phyloP scores from a whole-genome alignment of 2,888 invertebrate species.

The Thelaira solivaga region DNA sequence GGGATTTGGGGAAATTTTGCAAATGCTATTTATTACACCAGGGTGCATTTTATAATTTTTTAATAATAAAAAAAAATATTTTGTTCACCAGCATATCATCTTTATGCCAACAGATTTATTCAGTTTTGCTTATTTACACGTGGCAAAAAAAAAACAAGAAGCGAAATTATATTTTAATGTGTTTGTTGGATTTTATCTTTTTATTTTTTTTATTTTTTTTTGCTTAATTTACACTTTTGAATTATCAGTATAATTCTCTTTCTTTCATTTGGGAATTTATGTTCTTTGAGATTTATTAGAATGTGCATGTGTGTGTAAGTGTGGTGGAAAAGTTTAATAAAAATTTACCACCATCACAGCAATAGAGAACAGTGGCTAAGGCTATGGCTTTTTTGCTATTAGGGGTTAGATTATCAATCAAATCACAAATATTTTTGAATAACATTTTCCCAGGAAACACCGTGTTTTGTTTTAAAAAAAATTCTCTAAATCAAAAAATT shows the following conservation, averaged over 20 bases:
- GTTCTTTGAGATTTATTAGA: slow-evolving; percentile 32
- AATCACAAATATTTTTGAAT: no score
- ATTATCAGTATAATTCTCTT: neutral
- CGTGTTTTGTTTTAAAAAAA: no score
- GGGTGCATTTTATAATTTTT: slow-evolving; percentile 66
- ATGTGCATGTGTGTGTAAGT: no score
- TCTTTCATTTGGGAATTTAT: neutral
- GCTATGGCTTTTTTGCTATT: no score
- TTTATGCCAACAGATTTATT: slow-evolving; percentile 43
- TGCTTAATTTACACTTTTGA: slow-evolving; percentile 53
- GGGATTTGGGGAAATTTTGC: slow-evolving; percentile 25
- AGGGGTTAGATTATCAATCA: no score
- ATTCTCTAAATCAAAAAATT: no score
- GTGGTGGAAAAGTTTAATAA: slow-evolving; percentile 15
- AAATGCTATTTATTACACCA: slow-evolving; percentile 63
- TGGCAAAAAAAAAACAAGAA: slow-evolving; percentile 8
- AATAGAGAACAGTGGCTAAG: neutral
- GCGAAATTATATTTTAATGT: no score
- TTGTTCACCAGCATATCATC: slow-evolving; percentile 27
- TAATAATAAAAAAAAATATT: slow-evolving; percentile 52
- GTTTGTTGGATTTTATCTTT: no score
- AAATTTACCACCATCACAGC: neutral
- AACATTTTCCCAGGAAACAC: no score
- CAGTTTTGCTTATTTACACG: neutral
- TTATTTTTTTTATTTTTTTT: slow-evolving; percentile 40